Base-by-base conservation (phyloP, 2,113 vertebrate genomes). In the Urocynchramus pylzowi region DNA sequence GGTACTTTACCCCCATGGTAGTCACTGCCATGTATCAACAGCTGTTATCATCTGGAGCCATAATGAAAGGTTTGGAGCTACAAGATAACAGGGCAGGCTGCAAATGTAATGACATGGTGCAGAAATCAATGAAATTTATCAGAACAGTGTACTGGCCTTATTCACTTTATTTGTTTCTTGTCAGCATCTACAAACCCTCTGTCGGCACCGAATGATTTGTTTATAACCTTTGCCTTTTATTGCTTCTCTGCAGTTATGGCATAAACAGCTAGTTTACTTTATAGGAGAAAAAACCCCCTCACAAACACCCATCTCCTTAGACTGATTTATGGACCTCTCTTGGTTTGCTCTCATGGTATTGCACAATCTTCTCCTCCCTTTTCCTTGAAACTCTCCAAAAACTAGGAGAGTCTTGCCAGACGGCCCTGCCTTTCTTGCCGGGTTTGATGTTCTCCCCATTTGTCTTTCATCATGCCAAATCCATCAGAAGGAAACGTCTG, bases 1-100 rank as follows among this genome's bases (percentile, higher is more conserved):
- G 86, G 94, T 93, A 97, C 94, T 96, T 97, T 89, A 96, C 92
- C 90, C 95, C 73, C 52, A 74, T 39, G 70, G 88, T 45, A 95
- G 93, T 89, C 83, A 80, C 83, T 75, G 77, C 82, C 0, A 2
- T 65, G 42, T 80, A 77, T 84, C 67, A 89, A 74, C 95, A 95
- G 96, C 96, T 96, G 86, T 87, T 92, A 97, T 95, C 92, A 91
- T 68, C 63, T 53, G 59, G 87, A 94, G 80, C 77, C 57, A 56
- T 95, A 98, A 98, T 96, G 96, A 97, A 97, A 95, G 83, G 94
- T 79, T 93, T 88, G 87, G 69, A 97, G 93, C 81, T 71, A 22
- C 7, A 87, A 73, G 94, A 91, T 97, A 95, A 96, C 84, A 96
- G 73, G 53, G 63, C 65, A 78, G 49, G 92, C 92, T 91, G 70